Conservation (phyloP, 2,888 invertebrate genomes). For the Coecobrya sp. region DNA sequence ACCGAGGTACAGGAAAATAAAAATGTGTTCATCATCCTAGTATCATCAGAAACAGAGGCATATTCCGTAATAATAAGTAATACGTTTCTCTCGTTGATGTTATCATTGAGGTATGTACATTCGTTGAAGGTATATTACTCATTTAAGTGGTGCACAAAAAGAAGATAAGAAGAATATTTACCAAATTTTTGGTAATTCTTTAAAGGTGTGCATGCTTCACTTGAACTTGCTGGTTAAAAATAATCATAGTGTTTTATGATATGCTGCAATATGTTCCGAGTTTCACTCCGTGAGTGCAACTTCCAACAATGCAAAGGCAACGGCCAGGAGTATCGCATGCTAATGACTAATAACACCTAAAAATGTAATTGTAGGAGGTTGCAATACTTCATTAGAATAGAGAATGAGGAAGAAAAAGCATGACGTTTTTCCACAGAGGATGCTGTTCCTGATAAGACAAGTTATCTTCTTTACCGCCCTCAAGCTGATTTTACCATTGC, state of each 20-base stretch:
- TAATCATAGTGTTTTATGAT: not conserved
- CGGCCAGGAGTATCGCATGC: slow-evolving; percentile 60
- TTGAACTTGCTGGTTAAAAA: slow-evolving; percentile 41
- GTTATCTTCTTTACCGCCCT: slow-evolving; percentile 72
- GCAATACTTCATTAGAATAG: slow-evolving; percentile 68
- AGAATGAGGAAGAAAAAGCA: slow-evolving; percentile 48
- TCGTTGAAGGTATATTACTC: slow-evolving; percentile 29
- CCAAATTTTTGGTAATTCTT: slow-evolving; percentile 70
- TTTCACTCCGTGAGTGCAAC: not conserved
- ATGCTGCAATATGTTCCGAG: not conserved
- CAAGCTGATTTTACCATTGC: slow-evolving; percentile 54
- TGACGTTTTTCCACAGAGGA: slow-evolving; percentile 69
- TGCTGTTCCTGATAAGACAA: slow-evolving; percentile 70
- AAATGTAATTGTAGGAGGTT: slow-evolving; percentile 70
- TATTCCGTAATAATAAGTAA: slow-evolving; percentile 1
- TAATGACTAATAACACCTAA: slow-evolving; percentile 79
- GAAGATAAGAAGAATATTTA: slow-evolving; percentile 60
- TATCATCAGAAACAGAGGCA: not conserved
- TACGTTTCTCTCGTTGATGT: slow-evolving; percentile 17
- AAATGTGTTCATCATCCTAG: not conserved
- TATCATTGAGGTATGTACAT: slow-evolving; percentile 19
- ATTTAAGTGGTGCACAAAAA: slow-evolving; percentile 51
- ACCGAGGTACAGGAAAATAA: not conserved
- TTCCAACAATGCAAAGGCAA: not conserved
- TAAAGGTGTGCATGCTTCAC: slow-evolving; percentile 13